Evolutionary conservation across 2,797 vertebrate genomes (phyloP).

Genomic region (Karalla daura): DNA sequence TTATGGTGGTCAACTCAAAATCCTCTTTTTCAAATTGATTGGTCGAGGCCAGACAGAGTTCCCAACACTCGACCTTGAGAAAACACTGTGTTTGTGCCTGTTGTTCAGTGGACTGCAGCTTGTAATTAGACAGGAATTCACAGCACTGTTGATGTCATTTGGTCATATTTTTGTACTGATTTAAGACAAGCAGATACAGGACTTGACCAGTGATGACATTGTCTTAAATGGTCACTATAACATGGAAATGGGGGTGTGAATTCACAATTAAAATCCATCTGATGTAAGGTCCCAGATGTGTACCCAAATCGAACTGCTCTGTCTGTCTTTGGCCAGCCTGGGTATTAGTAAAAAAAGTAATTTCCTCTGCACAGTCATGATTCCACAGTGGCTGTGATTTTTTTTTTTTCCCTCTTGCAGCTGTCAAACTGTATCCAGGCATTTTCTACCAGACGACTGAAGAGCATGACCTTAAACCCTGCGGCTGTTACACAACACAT

Average conservation of each 20-base stretch:
- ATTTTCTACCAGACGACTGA: conserved; percentile 45
- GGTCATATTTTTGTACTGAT: no score
- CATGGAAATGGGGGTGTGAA: background rate
- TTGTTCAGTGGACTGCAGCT: no score
- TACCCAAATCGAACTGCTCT: conserved; percentile 50
- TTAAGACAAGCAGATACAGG: no score
- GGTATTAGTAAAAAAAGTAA: conserved; percentile 69
- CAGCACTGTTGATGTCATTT: no score
- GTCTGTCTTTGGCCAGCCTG: conserved; percentile 57
- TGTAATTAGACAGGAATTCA: no score
- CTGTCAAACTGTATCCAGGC: conserved; percentile 55
- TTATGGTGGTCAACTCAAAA: no score
- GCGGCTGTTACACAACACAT: conserved; percentile 31
- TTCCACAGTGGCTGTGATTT: conserved; percentile 45
- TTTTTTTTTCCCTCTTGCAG: conserved; percentile 30
- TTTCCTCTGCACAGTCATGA: conserved; percentile 67
- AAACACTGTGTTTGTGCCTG: no score
- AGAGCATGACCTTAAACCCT: conserved; percentile 54
- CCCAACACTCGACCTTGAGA: no score
- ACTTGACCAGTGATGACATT: no score
- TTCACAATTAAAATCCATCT: conserved; percentile 8
- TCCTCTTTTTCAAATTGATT: no score
- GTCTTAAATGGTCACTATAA: no score
- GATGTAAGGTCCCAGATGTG: conserved; percentile 51
- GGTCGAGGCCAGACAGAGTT: no score